Conservation (phyloP, 2,797 vertebrate species). For the Rhynchonycteris naso region DNA sequence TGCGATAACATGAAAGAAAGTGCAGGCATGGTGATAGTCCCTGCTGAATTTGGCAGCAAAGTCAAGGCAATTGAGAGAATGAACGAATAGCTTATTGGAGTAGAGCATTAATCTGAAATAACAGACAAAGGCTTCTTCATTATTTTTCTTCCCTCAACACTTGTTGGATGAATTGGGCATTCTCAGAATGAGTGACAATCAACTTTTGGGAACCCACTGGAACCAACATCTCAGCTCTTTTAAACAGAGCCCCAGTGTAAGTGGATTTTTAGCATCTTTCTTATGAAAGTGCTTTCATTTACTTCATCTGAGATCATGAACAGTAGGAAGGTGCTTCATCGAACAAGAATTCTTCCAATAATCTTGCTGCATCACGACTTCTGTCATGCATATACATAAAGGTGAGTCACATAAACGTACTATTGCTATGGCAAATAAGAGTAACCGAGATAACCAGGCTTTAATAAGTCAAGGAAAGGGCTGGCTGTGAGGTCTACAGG, state of each 20-base stretch:
- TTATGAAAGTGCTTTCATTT: background rate
- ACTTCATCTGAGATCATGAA: background rate
- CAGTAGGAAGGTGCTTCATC: background rate
- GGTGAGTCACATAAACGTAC: background rate
- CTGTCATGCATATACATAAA: background rate
- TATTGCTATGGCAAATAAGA: background rate
- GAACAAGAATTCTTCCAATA: background rate
- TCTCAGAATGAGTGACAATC: background rate
- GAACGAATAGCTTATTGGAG: background rate
- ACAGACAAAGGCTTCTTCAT: rapidly evolving
- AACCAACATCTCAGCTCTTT: background rate
- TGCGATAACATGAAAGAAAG: background rate
- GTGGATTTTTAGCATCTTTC: background rate
- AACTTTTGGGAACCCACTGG: background rate
- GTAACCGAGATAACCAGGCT: background rate
- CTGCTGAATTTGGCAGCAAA: too few species aligned
- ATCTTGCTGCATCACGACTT: background rate
- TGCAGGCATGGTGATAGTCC: rapidly evolving
- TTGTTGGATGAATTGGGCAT: background rate
- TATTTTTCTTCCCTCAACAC: background rate
- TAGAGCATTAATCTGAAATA: background rate
- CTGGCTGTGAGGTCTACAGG: rapidly evolving
- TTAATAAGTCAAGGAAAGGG: background rate
- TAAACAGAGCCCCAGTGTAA: rapidly evolving
- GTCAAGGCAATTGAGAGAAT: background rate